These are phyloP conservation scores for Pipra filicauda DNA, from an alignment of 2,113 vertebrate genomes.

Conservation along the genomic window DNA sequence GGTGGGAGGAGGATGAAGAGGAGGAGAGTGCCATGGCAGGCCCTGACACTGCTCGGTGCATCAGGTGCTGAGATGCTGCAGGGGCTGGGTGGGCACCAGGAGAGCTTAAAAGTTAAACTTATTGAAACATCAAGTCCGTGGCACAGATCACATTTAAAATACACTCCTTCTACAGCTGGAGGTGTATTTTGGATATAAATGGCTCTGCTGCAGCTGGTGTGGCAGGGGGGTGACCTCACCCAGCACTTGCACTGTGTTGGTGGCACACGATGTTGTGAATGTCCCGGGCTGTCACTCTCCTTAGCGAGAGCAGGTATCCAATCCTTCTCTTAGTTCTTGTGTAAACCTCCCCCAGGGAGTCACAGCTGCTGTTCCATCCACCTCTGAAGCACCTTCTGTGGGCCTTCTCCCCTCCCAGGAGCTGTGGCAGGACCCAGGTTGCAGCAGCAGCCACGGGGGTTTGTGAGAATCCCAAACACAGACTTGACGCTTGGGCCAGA, in stretches of 20 bases:
- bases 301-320: accelerated
- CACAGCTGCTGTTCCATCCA: not conserved
- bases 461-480: not conserved
- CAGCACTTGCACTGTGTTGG: not conserved
- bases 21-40: not conserved
- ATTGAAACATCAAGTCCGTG: not conserved
- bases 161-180: not conserved
- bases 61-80: accelerated
- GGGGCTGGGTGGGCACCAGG: not conserved
- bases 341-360: not conserved
- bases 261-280: accelerated
- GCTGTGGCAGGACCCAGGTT: not conserved
- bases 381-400: not conserved
- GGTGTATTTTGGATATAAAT: accelerated
- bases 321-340: not conserved
- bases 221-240: not conserved
- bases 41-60: accelerated
- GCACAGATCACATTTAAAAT: not conserved
- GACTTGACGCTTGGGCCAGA: not conserved
- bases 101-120: not conserved
- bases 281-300: accelerated
- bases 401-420: not conserved
- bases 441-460: not conserved
- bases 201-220: not conserved
- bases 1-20: not conserved